Base-by-base conservation (phyloP, 2,888 invertebrate species). In the Tinea trinotella region DNA sequence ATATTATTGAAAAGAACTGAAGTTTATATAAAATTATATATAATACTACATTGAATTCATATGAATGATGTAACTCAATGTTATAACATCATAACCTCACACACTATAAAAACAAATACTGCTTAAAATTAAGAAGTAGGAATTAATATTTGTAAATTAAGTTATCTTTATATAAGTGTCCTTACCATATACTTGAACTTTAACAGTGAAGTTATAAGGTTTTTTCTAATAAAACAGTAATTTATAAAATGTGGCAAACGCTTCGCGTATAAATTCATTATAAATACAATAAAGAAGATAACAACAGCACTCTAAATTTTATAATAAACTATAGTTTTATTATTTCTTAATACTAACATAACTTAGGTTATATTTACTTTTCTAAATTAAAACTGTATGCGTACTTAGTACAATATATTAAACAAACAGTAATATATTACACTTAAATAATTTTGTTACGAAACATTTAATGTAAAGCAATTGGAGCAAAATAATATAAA, bases 141-240 rank as follows among this genome's bases (percentile, higher is more conserved):
- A 30, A 30, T n/a, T 10, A 4, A 30, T 7, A 30, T 30, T 30
- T 30, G 7, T 30, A 30, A 2, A 30, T 2, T 30, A 30, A 7
- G 7, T 30, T 4, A 1, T 30, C 2, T 30, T 30, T 30, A 1
- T 7, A 30, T 7, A 30, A 30, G 7, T 10, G 9, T 55, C 58
- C 71, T 59, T 76, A 78, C 83, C 83, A 74, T 71, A 64, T 63
- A 68, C 58, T 70, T 69, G 57, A 82, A 67, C 64, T 74, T 77
- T 58, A 68, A 61, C 59, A 76, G 64, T 54, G 76, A 68, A 56
- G 69, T 60, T 58, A 67, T 55, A 57, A 69, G 62, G 55, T 68
- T 60, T 60, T 67, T 70, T 64, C 64, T 69, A 58, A 60, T 60
- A 54, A 66, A 61, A 55, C 69, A 62, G 58, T 74, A 58, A 19